A percentile compares a stretch with the other conserved stretches of the same genome.
Evolutionary conservation across 1,140 invertebrate species (phyloP).

Genomic region (Calephelis virginiensis): DNA sequence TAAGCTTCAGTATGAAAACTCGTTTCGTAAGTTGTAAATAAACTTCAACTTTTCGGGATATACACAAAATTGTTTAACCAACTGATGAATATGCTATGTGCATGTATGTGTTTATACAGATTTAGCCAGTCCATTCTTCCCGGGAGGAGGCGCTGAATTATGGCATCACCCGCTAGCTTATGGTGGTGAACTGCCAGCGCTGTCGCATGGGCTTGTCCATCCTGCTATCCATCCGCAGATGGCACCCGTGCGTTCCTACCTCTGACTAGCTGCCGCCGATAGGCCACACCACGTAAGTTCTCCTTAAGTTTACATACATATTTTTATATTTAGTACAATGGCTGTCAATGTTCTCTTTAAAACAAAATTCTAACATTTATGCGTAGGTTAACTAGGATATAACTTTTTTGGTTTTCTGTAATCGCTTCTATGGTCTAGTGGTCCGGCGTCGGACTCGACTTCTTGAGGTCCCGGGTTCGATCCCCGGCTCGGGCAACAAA

Average conservation of each 20-base stretch:
- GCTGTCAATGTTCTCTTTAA: no score
- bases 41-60: neutral
- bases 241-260: slow-evolving; percentile 95
- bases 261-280: slow-evolving; percentile 97
- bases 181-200: slow-evolving; percentile 88
- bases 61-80: slow-evolving; percentile 7
- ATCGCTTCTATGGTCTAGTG: no score
- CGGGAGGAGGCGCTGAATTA: slow-evolving; percentile 88
- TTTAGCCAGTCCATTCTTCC: slow-evolving; percentile 96
- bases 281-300: slow-evolving; percentile 81
- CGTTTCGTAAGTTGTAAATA: slow-evolving; percentile 64
- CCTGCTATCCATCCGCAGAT: slow-evolving; percentile 98
- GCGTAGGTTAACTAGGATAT: no score
- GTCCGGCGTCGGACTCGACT: no score
- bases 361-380: no score
- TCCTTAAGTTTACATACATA: neutral
- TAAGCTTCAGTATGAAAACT: slow-evolving; percentile 44
- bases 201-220: slow-evolving; percentile 95
- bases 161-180: slow-evolving; percentile 95
- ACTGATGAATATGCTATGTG: slow-evolving; percentile 14
- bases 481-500: no score
- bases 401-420: no score
- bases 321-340: no score
- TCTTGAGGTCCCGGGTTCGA: no score
- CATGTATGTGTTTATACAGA: slow-evolving; percentile 79